Conservation (phyloP, 1,140 invertebrate species). For the Theocolax elegans region DNA sequence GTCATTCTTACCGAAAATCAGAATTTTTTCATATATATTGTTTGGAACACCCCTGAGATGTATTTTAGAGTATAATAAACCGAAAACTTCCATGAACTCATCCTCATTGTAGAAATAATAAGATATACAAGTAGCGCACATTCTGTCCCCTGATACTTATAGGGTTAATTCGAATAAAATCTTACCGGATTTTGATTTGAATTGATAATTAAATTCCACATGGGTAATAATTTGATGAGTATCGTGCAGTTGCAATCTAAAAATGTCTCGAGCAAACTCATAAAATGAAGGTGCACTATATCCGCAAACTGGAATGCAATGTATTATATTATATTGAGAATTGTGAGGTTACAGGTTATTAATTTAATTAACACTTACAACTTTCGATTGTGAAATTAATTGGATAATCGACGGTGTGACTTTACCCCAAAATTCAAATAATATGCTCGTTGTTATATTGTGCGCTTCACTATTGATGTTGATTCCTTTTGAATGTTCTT, state of each 20-base stretch:
- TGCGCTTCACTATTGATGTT: slow-evolving; percentile 76
- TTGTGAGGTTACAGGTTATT: too few relatives aligned
- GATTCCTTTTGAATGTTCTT: slow-evolving; percentile 82
- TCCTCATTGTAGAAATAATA: too few relatives aligned
- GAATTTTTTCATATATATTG: too few relatives aligned
- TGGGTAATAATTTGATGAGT: slow-evolving; percentile 84
- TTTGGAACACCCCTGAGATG: too few relatives aligned
- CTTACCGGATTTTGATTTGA: slow-evolving; percentile 87
- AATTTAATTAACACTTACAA: slow-evolving; percentile 72
- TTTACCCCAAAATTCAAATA: slow-evolving; percentile 99
- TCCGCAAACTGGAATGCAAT: slow-evolving; percentile 89
- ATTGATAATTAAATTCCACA: slow-evolving; percentile 92
- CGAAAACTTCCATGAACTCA: too few relatives aligned
- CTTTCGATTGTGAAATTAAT: slow-evolving; percentile 92
- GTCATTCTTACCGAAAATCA: too few relatives aligned
- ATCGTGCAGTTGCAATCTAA: slow-evolving; percentile 95
- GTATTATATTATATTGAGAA: too few relatives aligned
- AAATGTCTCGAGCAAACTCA: slow-evolving; percentile 94
- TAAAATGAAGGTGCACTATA: slow-evolving; percentile 97
- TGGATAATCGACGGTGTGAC: slow-evolving; percentile 95
- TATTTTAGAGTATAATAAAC: too few relatives aligned
- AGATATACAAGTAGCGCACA: not conserved
- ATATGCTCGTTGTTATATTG: slow-evolving; percentile 79
- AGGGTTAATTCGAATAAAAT: slow-evolving; percentile 31
- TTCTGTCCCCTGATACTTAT: not conserved